phyloP scores from a whole-genome alignment of 2,888 invertebrate genomes.

The Apeira syringaria region DNA sequence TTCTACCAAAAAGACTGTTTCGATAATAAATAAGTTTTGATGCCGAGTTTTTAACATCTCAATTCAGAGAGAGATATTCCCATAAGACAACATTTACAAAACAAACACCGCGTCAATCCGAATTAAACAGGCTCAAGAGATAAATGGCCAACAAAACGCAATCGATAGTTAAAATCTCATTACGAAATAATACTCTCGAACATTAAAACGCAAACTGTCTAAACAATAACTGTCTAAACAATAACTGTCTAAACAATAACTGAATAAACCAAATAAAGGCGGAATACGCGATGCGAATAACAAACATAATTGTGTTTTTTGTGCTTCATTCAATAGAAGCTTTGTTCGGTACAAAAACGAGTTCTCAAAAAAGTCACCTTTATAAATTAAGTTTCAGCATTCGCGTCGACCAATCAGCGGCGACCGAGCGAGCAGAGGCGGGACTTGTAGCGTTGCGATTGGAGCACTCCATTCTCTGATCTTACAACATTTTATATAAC shows the following conservation, averaged over 20 bases:
- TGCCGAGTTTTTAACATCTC: neutral
- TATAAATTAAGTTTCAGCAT: constrained; percentile 81
- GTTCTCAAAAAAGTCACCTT: constrained; percentile 81
- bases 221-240: too few relatives aligned
- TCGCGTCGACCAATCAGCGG: constrained; percentile 56
- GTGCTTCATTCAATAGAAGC: constrained; percentile 69
- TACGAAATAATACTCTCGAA: constrained; percentile 40
- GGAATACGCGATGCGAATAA: constrained; percentile 70
- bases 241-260: constrained; percentile 56
- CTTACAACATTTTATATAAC: constrained; percentile 82
- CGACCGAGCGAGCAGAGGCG: constrained; percentile 48
- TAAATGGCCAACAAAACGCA: constrained; percentile 33
- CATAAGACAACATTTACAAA: constrained; percentile 19
- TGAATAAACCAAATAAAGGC: constrained; percentile 61
- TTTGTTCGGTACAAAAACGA: constrained; percentile 72
- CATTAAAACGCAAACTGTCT: too few relatives aligned
- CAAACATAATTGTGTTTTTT: constrained; percentile 82
- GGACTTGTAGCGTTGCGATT: constrained; percentile 51
- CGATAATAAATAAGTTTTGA: neutral
- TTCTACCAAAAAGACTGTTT: too few relatives aligned
- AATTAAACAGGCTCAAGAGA: constrained; percentile 30
- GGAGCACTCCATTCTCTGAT: constrained; percentile 56
- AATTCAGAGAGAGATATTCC: neutral
- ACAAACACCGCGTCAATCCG: constrained; percentile 28
- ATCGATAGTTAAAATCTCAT: constrained; percentile 50